Evolutionary conservation across 37 sponge, comb jelly and placozoan species (phyloP).

Genomic region (Spongilla lacustris): DNA sequence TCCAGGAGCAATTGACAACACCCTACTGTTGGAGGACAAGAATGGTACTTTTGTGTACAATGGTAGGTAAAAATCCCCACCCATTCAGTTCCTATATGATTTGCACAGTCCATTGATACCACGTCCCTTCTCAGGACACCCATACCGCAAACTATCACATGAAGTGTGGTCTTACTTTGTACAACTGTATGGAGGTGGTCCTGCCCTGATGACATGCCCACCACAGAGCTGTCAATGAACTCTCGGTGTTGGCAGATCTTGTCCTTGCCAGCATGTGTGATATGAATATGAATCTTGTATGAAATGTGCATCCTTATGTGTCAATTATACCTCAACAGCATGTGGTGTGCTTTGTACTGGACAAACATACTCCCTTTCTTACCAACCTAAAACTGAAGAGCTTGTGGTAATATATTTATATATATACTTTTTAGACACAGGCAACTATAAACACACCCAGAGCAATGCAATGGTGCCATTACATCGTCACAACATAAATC

Average conservation of each 20-base stretch:
- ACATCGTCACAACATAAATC: neutral
- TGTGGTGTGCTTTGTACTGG: too few relatives aligned
- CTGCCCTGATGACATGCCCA: conserved; percentile 34
- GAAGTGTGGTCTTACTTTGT: conserved; percentile 60
- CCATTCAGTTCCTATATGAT: neutral
- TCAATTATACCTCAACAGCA: too few relatives aligned
- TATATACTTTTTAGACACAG: neutral
- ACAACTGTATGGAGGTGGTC: conserved; percentile 76
- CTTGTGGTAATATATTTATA: neutral
- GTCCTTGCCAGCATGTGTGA: too few relatives aligned
- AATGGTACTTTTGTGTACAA: neutral
- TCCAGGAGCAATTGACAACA: conserved; percentile 71
- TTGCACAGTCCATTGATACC: too few relatives aligned
- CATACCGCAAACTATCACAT: conserved; percentile 31
- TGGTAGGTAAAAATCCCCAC: neutral
- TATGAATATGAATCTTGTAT: too few relatives aligned
- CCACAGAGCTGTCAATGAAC: neutral
- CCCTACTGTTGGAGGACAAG: conserved; percentile 17
- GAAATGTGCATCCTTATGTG: too few relatives aligned
- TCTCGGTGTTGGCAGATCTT: too few relatives aligned
- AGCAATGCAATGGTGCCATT: neutral
- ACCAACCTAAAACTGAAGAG: too few relatives aligned
- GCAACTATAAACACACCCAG: neutral
- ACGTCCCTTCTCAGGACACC: conserved; percentile 7
- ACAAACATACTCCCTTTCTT: too few relatives aligned